phyloP scores from a whole-genome alignment of 2,797 vertebrate genomes.

The Dendrocincla tyrannina region DNA sequence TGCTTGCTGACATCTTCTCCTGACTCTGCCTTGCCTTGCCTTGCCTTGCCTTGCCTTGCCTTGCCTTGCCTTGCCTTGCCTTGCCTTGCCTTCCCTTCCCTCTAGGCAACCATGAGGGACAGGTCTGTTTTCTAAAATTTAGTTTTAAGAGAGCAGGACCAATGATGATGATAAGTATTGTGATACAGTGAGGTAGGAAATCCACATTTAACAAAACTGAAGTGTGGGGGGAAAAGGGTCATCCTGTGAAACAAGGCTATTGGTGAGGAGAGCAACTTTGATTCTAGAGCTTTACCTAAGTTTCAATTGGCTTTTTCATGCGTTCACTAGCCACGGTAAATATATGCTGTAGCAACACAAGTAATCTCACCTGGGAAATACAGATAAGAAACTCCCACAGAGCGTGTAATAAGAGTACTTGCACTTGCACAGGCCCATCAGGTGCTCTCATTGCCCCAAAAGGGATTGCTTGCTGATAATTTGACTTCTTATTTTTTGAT shows the following conservation, averaged over 20 bases:
- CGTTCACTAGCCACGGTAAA: not conserved
- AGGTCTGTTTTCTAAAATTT: conserved; percentile 11
- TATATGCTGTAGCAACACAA: not conserved
- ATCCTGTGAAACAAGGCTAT: not conserved
- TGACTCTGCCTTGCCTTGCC: not conserved
- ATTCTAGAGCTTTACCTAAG: not conserved
- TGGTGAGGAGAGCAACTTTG: not conserved
- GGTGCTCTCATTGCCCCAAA: not conserved
- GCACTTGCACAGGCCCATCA: not conserved
- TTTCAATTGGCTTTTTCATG: not conserved
- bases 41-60: too few relatives aligned
- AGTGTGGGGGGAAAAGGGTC: not conserved
- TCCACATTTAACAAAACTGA: not conserved
- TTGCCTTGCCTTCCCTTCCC: not conserved
- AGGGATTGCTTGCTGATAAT: not conserved
- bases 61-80: not conserved
- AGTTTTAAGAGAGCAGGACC: not conserved
- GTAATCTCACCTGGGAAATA: conserved; percentile 41
- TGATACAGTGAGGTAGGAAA: not conserved
- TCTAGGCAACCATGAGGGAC: not conserved
- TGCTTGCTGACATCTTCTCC: not conserved
- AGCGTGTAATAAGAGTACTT: not conserved
- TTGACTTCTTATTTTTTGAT: not conserved
- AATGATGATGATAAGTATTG: not conserved
- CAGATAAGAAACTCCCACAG: conserved; percentile 49